A percentile compares a stretch with the other conserved stretches of the same genome.
Evolutionary conservation across 2,797 vertebrate species (phyloP).

Genomic region (Chaetophractus vellerosus): DNA sequence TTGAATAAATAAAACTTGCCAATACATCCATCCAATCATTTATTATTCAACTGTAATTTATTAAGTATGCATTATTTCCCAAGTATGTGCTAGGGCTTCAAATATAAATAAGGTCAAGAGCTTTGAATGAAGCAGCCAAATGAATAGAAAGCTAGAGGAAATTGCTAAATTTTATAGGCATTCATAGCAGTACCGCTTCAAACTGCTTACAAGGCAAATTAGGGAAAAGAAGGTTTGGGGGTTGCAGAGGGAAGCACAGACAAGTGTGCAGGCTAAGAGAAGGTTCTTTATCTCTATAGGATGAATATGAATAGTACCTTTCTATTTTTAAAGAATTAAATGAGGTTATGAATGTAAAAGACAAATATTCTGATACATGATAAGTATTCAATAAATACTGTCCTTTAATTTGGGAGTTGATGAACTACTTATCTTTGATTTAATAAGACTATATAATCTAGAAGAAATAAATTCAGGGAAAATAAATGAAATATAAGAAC

Average conservation of each 20-base stretch:
- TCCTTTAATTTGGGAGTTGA: neutral
- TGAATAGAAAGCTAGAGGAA: neutral
- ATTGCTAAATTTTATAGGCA: neutral
- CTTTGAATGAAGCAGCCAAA: neutral
- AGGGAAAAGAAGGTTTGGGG: neutral
- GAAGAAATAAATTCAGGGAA: neutral
- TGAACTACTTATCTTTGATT: neutral
- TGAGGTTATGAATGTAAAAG: neutral
- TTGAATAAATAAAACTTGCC: conserved; percentile 3
- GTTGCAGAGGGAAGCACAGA: neutral
- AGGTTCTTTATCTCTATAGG: neutral
- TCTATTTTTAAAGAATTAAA: neutral
- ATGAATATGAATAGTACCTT: neutral
- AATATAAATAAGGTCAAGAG: neutral
- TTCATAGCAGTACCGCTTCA: neutral
- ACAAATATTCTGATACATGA: neutral
- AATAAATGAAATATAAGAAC: neutral
- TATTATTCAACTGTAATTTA: neutral
- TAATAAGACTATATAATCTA: neutral
- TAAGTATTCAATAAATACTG: neutral
- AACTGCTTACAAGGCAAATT: neutral
- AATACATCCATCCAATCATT: neutral
- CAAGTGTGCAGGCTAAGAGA: neutral
- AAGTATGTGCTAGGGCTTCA: neutral
- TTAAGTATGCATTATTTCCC: neutral